Conservation (phyloP, 1,140 invertebrate genomes). For the Charaxes varanes region DNA sequence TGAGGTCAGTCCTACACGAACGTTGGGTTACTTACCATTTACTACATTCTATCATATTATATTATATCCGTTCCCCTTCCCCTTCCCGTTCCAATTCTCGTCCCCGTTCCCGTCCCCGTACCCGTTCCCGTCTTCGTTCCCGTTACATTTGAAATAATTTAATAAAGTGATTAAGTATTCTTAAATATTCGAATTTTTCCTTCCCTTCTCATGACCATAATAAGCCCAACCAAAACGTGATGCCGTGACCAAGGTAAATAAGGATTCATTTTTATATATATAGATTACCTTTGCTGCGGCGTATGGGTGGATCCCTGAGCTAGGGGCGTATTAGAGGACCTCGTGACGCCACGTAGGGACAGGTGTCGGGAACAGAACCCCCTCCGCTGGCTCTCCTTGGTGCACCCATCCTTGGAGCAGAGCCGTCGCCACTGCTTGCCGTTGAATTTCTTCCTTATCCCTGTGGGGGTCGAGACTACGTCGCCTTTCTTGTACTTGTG, state of each 20-base stretch:
- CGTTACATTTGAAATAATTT: too few relatives aligned
- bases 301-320: conserved; percentile 57
- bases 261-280: not conserved
- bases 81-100: too few relatives aligned
- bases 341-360: conserved; percentile 83
- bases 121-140: too few relatives aligned
- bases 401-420: conserved; percentile 95
- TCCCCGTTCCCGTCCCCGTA: too few relatives aligned
- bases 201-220: too few relatives aligned
- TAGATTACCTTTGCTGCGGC: conserved; percentile 61
- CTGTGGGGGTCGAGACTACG: conserved; percentile 95
- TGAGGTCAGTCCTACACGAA: too few relatives aligned
- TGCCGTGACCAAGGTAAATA: not conserved
- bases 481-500: conserved; percentile 99
- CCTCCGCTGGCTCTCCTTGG: conserved; percentile 97
- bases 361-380: conserved; percentile 98
- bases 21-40: too few relatives aligned
- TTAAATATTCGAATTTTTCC: too few relatives aligned
- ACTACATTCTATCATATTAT: too few relatives aligned
- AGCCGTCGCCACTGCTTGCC: conserved; percentile 98
- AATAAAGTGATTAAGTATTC: too few relatives aligned
- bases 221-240: too few relatives aligned
- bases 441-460: conserved; percentile 99
- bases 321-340: conserved; percentile 63
- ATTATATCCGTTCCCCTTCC: too few relatives aligned